Base-by-base conservation (phyloP, 2,113 vertebrate genomes). In the Pimephales promelas region DNA sequence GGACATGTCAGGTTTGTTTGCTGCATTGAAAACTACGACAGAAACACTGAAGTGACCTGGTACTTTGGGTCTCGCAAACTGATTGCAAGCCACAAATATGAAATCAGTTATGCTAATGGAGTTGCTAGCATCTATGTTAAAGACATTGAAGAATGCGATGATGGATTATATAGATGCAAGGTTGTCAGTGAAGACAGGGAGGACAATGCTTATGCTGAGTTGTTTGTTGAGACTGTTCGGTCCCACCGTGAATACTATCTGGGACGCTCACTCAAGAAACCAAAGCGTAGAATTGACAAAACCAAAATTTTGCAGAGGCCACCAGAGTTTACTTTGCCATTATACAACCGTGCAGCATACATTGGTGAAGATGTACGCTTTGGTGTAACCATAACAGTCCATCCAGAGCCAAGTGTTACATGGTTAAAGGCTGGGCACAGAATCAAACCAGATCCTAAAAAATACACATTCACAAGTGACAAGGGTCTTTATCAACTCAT, bases 341-440 rank as follows among this genome's bases (percentile, higher is more conserved):
- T 99, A 74, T 99, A 96, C 87, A 98, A 99, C 64, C 95, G 94
- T 81, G 93, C 96, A 26, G 97, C 96, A 4, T 99, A 98, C 2
- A 87, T 98, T 28, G 97, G 98, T 72, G 97, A 99, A 91, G 96
- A 97, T 66, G 95, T 99, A 75, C 96, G 98, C 57, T 99, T 99
- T 79, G 98, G 98, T 81, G 98, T 99, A 85, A 99, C 98, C 49
- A 97, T 98, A 81, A 99, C 98, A 18, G 97, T 99, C 82, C 98
- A 99, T 80, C 98, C 98, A 80, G 98, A 99, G 84, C 98, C 98
- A 90, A 96, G 94, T 18, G 93, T 99, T 57, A 96, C 95, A 2
- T 99, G 98, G 98, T 94, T 97, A 54, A 99, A 98, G 91, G 97
- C 96, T 56, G 98, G 97, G 79, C 97, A 99, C 91, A 97, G 94